Conservation (phyloP, 2,113 vertebrate species). For the Himantopus leucocephalus region DNA sequence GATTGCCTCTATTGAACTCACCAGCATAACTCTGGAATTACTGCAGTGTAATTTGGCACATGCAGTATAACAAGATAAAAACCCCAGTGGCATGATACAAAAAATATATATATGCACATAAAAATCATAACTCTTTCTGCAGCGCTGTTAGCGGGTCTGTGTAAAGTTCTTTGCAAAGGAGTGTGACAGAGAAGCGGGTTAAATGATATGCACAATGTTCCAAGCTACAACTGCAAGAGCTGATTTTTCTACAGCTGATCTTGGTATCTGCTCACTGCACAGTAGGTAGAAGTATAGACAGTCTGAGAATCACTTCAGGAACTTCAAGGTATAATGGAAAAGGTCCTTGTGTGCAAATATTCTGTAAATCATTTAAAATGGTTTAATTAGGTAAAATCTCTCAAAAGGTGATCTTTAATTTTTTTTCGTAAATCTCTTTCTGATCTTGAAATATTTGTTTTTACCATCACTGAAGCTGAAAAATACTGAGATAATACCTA, state of each 20-base stretch:
- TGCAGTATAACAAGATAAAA: neutral
- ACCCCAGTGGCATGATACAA: neutral
- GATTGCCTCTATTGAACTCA: conserved; percentile 26
- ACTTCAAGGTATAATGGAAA: neutral
- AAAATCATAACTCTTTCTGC: neutral
- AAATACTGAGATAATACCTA: neutral
- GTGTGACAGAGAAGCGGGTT: neutral
- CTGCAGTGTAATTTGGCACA: conserved; percentile 27
- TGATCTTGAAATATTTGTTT: neutral
- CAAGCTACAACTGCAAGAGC: neutral
- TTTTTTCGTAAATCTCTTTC: neutral
- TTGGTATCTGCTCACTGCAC: neutral
- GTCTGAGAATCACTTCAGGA: neutral
- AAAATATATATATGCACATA: neutral
- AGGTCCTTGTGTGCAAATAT: neutral
- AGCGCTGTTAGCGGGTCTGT: neutral
- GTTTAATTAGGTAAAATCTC: neutral
- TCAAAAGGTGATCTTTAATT: neutral
- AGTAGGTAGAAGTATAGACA: neutral
- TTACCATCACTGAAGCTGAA: neutral
- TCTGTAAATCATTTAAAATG: neutral
- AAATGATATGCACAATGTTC: neutral
- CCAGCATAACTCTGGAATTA: neutral
- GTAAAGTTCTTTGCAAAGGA: neutral
- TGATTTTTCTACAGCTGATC: neutral